Percentiles rank a stretch among this genome's conserved stretches.
Evolutionary conservation across 2,797 vertebrate species (phyloP).

Genomic region (Sebastes steindachneri): DNA sequence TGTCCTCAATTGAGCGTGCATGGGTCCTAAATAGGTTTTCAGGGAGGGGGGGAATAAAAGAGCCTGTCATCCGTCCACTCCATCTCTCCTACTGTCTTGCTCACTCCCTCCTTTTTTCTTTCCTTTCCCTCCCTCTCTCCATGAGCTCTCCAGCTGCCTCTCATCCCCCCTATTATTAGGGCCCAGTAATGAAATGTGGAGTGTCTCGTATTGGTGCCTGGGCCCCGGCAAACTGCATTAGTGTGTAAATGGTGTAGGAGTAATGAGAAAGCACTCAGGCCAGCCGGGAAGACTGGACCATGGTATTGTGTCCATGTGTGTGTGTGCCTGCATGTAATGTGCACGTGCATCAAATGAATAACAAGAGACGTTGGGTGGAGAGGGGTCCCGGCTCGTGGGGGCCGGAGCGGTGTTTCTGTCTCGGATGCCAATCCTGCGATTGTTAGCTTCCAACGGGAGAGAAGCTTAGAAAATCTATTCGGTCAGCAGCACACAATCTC

Average conservation of each 20-base stretch:
- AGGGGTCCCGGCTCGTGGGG: slow-evolving; percentile 2
- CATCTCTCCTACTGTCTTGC: slow-evolving; percentile 33
- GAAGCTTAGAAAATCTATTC: slow-evolving; percentile 41
- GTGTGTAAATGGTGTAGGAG: slow-evolving; percentile 81
- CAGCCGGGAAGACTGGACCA: slow-evolving; percentile 60
- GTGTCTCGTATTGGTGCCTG: slow-evolving; percentile 76
- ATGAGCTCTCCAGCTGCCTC: slow-evolving; percentile 41
- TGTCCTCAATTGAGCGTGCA: slow-evolving; percentile 78
- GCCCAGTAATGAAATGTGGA: slow-evolving; percentile 85
- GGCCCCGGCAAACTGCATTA: slow-evolving; percentile 83
- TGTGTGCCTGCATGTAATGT: slow-evolving; percentile 22
- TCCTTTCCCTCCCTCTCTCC: slow-evolving; percentile 8
- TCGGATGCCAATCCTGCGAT: slow-evolving; percentile 46
- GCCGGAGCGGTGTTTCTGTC: slow-evolving; percentile 15
- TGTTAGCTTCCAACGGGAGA: slow-evolving; percentile 41
- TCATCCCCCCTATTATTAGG: slow-evolving; percentile 74
- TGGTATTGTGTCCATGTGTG: slow-evolving; percentile 2
- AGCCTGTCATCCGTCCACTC: slow-evolving; percentile 57
- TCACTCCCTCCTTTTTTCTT: slow-evolving; percentile 25
- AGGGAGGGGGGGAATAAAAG: slow-evolving; percentile 62
- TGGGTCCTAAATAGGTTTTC: slow-evolving; percentile 79
- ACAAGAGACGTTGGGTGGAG: slow-evolving; percentile 48
- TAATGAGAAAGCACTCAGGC: slow-evolving; percentile 84
- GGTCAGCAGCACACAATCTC: slow-evolving; percentile 40
- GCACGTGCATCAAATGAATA: slow-evolving; percentile 63